A percentile compares a stretch with the other conserved stretches of the same genome.
phyloP scores from a whole-genome alignment of 2,888 invertebrate species.

The Anthrax anthrax region DNA sequence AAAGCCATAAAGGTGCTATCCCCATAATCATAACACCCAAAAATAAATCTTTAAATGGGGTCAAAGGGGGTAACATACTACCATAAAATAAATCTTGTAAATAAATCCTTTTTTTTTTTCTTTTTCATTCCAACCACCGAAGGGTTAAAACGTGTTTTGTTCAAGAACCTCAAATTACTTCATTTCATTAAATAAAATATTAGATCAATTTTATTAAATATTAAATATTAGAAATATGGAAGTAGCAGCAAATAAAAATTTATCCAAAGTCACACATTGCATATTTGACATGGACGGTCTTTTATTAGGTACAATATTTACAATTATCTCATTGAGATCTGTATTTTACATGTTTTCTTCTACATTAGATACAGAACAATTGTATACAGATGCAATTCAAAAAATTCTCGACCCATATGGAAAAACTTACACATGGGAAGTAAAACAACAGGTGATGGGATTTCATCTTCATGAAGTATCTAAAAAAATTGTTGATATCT shows the following conservation, averaged over 20 bases:
- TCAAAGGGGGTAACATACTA: too few species aligned
- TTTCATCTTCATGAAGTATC: constrained; percentile 47
- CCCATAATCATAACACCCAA: too few species aligned
- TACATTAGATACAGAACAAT: constrained; percentile 56
- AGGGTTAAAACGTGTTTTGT: too few species aligned
- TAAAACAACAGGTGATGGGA: constrained; percentile 63
- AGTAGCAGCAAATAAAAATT: background rate
- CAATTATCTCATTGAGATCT: background rate
- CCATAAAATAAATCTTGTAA: too few species aligned
- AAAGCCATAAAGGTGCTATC: too few species aligned
- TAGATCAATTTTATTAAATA: too few species aligned
- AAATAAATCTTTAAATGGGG: too few species aligned
- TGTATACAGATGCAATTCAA: constrained; percentile 61
- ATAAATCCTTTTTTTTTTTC: too few species aligned
- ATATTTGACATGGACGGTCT: background rate
- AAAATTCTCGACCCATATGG: constrained; percentile 50
- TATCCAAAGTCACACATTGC: background rate
- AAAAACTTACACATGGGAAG: constrained; percentile 60
- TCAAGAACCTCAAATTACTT: too few species aligned
- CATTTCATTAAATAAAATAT: too few species aligned
- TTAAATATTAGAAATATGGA: too few species aligned
- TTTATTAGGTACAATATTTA: background rate
- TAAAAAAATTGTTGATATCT: constrained; percentile 39
- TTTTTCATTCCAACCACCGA: too few species aligned
- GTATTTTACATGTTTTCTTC: background rate